Conservation (phyloP, 2,888 invertebrate species). For the Drosophila rellima region DNA sequence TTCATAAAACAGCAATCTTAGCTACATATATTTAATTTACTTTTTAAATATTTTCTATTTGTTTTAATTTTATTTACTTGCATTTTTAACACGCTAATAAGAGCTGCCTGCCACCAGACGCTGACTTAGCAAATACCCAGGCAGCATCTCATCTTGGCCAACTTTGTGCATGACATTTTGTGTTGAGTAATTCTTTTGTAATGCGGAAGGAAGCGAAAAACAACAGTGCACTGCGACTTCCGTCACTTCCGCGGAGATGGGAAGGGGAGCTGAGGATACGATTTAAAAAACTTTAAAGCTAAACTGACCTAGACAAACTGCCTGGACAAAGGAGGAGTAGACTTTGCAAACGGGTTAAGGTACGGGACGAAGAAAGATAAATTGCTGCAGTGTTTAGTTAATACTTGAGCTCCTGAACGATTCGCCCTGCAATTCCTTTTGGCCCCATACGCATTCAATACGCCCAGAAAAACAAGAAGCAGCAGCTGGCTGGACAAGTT, state of each 20-base stretch:
- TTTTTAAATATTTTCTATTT: background rate
- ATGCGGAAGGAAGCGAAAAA: constrained; percentile 78
- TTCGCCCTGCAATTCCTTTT: constrained; percentile 22
- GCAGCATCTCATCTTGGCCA: constrained; percentile 46
- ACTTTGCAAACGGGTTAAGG: constrained; percentile 7
- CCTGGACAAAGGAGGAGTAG: constrained; percentile 21
- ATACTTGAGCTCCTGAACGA: constrained; percentile 61
- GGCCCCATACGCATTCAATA: constrained; percentile 50
- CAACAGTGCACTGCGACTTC: constrained; percentile 70
- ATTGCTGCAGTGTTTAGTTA: constrained; percentile 81
- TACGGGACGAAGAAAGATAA: constrained; percentile 60
- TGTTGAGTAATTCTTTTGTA: constrained; percentile 80
- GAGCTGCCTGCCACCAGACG: constrained; percentile 45
- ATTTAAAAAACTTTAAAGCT: constrained; percentile 71
- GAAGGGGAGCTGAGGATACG: constrained; percentile 10
- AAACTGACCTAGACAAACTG: constrained; percentile 69
- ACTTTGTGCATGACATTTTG: constrained; percentile 71
- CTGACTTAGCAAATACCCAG: constrained; percentile 44
- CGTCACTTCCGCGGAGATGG: constrained; percentile 24
- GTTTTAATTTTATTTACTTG: background rate
- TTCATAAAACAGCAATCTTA: too few relatives aligned
- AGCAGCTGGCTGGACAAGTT: constrained; percentile 79
- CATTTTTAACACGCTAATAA: constrained; percentile 34
- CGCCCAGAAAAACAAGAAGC: constrained; percentile 36
- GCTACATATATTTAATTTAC: too few relatives aligned